A percentile compares a stretch with the other conserved stretches of the same genome.
Evolutionary conservation across 2,113 vertebrate species (phyloP).

Genomic region (Alligator sinensis): DNA sequence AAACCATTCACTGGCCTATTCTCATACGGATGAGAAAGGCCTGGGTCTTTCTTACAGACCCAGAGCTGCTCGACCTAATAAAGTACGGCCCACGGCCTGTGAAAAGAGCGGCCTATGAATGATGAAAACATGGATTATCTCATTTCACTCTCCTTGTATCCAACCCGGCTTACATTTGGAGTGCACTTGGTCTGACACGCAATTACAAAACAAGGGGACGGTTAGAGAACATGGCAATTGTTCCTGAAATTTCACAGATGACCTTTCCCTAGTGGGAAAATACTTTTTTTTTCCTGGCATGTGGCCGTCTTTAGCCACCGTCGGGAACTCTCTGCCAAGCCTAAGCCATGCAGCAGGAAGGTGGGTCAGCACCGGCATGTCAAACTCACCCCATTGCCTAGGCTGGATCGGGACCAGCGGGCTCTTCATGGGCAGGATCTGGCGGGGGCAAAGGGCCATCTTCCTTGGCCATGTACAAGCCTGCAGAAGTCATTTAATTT

Average conservation of each 20-base stretch:
- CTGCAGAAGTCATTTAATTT: too few relatives aligned
- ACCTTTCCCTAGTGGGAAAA: conserved; percentile 50
- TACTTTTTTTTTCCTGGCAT: background rate
- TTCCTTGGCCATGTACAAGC: too few relatives aligned
- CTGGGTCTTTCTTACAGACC: conserved; percentile 91
- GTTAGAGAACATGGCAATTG: background rate
- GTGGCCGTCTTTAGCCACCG: background rate
- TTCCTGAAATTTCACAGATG: conserved; percentile 57
- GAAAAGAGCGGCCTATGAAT: conserved; percentile 92
- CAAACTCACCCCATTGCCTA: too few relatives aligned
- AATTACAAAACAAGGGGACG: conserved; percentile 61
- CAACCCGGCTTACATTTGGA: conserved; percentile 81
- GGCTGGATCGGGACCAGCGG: too few relatives aligned
- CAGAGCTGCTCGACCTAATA: conserved; percentile 95
- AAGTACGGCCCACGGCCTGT: conserved; percentile 98
- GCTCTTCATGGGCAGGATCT: too few relatives aligned
- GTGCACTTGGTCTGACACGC: conserved; percentile 87
- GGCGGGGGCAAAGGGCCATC: too few relatives aligned
- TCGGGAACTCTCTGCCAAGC: background rate
- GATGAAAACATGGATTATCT: conserved; percentile 95
- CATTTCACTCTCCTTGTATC: conserved; percentile 87
- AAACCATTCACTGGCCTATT: conserved; percentile 92
- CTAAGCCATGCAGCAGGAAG: background rate
- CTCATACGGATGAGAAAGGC: conserved; percentile 90
- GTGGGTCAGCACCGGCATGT: background rate